Evolutionary conservation across 2,888 invertebrate genomes (phyloP).

Genomic region (Tipula unca): DNA sequence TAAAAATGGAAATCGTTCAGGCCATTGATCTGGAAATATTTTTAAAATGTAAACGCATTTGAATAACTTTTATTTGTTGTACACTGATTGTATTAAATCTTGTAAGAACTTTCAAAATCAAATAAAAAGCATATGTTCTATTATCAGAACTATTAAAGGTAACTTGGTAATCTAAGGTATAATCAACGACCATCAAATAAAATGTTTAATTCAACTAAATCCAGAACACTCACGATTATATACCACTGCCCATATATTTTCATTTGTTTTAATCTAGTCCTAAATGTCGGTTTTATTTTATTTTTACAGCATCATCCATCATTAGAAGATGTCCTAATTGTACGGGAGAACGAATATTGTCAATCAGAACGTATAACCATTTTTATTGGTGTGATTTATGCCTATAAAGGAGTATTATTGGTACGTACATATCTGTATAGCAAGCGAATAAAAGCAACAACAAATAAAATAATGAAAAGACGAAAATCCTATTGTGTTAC

Average conservation of each 20-base stretch:
- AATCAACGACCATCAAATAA: background rate
- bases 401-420: constrained; percentile 95
- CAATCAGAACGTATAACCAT: constrained; percentile 91
- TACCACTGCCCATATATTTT: background rate
- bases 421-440: constrained; percentile 46
- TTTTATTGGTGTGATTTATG: constrained; percentile 92
- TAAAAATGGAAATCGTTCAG: no score
- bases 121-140: no score
- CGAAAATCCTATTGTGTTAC: background rate
- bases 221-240: background rate
- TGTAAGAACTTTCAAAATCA: no score
- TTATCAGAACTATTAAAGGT: no score
- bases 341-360: constrained; percentile 95
- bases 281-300: constrained; percentile 22
- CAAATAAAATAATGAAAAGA: background rate
- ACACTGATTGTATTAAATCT: no score
- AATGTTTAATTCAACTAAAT: background rate
- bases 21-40: no score
- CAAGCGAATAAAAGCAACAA: background rate
- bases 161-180: background rate
- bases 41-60: background rate
- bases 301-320: constrained; percentile 70
- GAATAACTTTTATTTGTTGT: no score
- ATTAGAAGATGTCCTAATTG: constrained; percentile 84
- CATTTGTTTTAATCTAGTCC: constrained; percentile 21